Evolutionary conservation across 2,113 vertebrate genomes (phyloP).

Genomic region (Rana temporaria): DNA sequence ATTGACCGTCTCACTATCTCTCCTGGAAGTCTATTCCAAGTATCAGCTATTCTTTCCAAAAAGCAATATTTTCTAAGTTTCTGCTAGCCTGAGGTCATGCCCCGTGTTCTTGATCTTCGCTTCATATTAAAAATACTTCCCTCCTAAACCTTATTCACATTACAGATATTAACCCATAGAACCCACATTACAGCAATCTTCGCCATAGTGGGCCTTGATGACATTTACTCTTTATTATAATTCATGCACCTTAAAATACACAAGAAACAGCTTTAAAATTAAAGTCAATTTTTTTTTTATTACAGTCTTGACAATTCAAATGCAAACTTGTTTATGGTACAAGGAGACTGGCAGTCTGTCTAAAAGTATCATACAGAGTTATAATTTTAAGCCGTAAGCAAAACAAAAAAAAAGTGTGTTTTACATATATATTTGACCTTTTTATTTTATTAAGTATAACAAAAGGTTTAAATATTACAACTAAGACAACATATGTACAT

Average conservation of each 20-base stretch:
- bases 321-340: constrained; percentile 48
- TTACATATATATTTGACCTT: constrained; percentile 46
- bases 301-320: constrained; percentile 36
- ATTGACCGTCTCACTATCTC: too few relatives aligned
- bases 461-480: constrained; percentile 55
- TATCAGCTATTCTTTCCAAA: too few relatives aligned
- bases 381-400: constrained; percentile 34
- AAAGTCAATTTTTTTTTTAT: constrained; percentile 51
- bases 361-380: constrained; percentile 44
- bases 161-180: too few relatives aligned
- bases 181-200: too few relatives aligned
- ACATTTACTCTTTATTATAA: too few relatives aligned
- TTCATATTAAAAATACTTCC: too few relatives aligned
- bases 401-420: neutral
- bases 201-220: too few relatives aligned
- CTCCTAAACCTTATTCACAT: too few relatives aligned
- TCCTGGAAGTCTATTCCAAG: too few relatives aligned
- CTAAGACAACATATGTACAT: constrained; percentile 51
- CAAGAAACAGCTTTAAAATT: constrained; percentile 16
- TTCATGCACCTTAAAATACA: neutral
- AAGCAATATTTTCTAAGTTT: too few relatives aligned
- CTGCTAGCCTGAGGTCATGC: too few relatives aligned
- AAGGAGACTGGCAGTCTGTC: constrained; percentile 27
- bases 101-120: too few relatives aligned
- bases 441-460: constrained; percentile 3